A percentile compares a stretch with the other conserved stretches of the same genome.
Evolutionary conservation across 2,888 invertebrate species (phyloP).

Genomic region (Nephrotoma appendiculata): DNA sequence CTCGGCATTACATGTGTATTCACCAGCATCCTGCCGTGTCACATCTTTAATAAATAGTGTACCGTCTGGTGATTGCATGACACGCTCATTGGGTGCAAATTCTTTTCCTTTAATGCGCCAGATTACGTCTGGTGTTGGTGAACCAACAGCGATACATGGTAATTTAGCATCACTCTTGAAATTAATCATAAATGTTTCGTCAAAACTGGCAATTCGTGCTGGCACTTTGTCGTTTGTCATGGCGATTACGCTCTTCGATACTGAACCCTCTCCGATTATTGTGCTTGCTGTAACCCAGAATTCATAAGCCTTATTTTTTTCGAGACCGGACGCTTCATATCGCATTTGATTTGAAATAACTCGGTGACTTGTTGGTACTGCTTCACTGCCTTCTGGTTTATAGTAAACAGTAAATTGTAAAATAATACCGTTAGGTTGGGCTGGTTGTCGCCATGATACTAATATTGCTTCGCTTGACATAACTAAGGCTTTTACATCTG

Average conservation of each 20-base stretch:
- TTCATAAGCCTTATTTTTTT: slow-evolving; percentile 69
- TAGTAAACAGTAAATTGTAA: slow-evolving; percentile 88
- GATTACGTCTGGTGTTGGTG: slow-evolving; percentile 74
- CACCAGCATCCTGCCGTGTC: slow-evolving; percentile 79
- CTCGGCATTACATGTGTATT: slow-evolving; percentile 86
- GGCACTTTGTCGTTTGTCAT: slow-evolving; percentile 68
- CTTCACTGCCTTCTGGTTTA: slow-evolving; percentile 51
- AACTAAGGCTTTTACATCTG: slow-evolving; percentile 82
- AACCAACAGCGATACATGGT: slow-evolving; percentile 83
- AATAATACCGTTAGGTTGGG: slow-evolving; percentile 83
- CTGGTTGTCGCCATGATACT: slow-evolving; percentile 87
- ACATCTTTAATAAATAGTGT: slow-evolving; percentile 82
- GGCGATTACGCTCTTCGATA: slow-evolving; percentile 73
- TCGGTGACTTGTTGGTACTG: slow-evolving; percentile 58
- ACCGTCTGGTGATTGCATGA: slow-evolving; percentile 76
- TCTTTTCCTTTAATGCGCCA: slow-evolving; percentile 79
- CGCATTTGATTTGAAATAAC: slow-evolving; percentile 73
- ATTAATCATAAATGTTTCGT: slow-evolving; percentile 81
- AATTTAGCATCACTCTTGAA: slow-evolving; percentile 85
- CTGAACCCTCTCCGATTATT: slow-evolving; percentile 84
- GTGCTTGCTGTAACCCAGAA: slow-evolving; percentile 94
- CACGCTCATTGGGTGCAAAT: slow-evolving; percentile 59
- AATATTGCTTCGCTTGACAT: slow-evolving; percentile 85
- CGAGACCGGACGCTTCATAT: slow-evolving; percentile 72
- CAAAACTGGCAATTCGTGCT: slow-evolving; percentile 89